Base-by-base conservation (phyloP, 2,888 invertebrate genomes). In the Oegoconia quadripuncta region DNA sequence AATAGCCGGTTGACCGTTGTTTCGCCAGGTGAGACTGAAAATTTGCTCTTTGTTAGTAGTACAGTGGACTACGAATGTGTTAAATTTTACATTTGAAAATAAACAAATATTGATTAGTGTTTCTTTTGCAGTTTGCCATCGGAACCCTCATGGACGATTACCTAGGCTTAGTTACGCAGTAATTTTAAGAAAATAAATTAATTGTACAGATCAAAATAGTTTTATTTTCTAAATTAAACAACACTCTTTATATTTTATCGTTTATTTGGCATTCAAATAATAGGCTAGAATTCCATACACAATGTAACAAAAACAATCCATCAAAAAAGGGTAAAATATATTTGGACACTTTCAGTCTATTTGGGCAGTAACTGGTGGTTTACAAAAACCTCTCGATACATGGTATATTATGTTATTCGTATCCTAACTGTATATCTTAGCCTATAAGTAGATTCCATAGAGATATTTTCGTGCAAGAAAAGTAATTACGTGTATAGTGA, bases 91-190 rank as follows among this genome's bases (percentile, higher is more conserved):
- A 4, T 20, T 4, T 4, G 20, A 6, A 7, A 6, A 20, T 20
- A 6, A 6, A 20, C 7, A 12, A 12, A 15, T 26, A 16, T 16
- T 17, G 18, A 3, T 12, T 8, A 37, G 3, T 37, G 46, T 48
- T 63, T 69, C 72, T 58, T 54, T 92, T 92, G 66, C 88, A 97
- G 96, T 99, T 99, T 89, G 98, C 98, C 1, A 99, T 99, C 78
- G 99, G 99, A 48, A 98, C 99, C 0, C 88, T 99, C 36, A 99
- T 99, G 99, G 99, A 99, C 66, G 99, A 99, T 86, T 99, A 96
- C 75, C 87, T 99, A 65, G 99, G 99, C 61, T 83, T 93, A 65
- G 92, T 91, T 44, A 86, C 87, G 46, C 87, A 87, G 52, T 87
- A 42, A n/a, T 11, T 16, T 26, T 17, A 37, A 32, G 8, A 14